Evolutionary conservation across 2,888 invertebrate genomes (phyloP).

Genomic region (Carpatolechia fugitivella): DNA sequence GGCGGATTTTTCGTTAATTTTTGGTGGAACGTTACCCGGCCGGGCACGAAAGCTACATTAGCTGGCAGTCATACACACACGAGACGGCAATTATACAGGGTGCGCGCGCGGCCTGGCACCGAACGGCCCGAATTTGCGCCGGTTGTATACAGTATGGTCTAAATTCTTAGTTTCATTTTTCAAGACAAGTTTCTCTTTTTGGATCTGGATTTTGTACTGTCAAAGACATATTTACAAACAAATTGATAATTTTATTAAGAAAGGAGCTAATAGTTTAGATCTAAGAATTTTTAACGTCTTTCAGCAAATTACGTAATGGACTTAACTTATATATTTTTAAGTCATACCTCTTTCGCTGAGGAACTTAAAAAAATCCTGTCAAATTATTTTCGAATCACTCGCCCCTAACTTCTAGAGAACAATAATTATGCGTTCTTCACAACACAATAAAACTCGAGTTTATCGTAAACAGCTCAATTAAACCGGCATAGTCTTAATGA

Average conservation of each 20-base stretch:
- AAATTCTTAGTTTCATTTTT: not conserved
- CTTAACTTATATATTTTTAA: too few relatives aligned
- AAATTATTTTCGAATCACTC: too few relatives aligned
- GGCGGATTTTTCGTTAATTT: slow-evolving; percentile 5
- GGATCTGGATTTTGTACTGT: too few relatives aligned
- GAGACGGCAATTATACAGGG: slow-evolving; percentile 69
- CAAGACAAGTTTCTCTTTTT: too few relatives aligned
- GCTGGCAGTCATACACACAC: slow-evolving; percentile 51
- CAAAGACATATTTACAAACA: too few relatives aligned
- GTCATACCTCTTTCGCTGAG: too few relatives aligned
- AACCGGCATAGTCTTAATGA: not conserved
- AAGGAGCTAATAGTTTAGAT: too few relatives aligned
- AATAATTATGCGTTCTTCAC: not conserved
- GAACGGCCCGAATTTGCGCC: slow-evolving; percentile 66
- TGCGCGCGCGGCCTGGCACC: slow-evolving; percentile 68
- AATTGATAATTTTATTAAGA: too few relatives aligned
- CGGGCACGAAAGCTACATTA: slow-evolving; percentile 10
- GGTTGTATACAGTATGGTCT: slow-evolving; percentile 38
- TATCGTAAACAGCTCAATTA: not conserved
- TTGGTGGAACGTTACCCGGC: not conserved
- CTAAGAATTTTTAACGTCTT: too few relatives aligned
- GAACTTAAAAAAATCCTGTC: too few relatives aligned
- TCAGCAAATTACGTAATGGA: too few relatives aligned
- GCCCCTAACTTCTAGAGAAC: too few relatives aligned
- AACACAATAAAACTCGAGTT: slow-evolving; percentile 1